Evolutionary conservation across 2,113 vertebrate genomes (phyloP).

Genomic region (Leiothrix lutea): DNA sequence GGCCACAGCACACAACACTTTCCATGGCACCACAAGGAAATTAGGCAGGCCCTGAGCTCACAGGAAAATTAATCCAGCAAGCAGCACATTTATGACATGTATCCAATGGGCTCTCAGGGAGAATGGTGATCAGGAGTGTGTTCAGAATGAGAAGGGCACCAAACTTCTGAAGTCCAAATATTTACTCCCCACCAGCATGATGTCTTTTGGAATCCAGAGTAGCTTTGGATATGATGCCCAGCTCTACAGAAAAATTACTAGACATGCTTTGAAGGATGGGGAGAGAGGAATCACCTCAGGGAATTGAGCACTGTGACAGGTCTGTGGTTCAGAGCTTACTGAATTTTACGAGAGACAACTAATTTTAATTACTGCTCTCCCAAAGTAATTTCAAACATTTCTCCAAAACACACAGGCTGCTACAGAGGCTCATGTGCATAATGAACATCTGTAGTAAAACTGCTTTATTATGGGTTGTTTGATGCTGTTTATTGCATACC

Average conservation of each 20-base stretch:
- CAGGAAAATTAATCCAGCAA: neutral
- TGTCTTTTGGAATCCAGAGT: neutral
- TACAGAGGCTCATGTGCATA: slow-evolving; percentile 48
- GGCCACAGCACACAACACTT: neutral
- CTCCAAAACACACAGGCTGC: slow-evolving; percentile 40
- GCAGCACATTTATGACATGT: neutral
- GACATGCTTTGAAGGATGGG: neutral
- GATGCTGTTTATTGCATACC: slow-evolving; percentile 15
- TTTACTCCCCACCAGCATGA: neutral
- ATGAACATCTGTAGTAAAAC: slow-evolving; percentile 68
- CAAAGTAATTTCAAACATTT: slow-evolving; percentile 48
- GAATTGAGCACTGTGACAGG: neutral
- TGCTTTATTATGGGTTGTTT: slow-evolving; percentile 39
- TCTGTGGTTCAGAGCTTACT: neutral
- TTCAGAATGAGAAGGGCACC: neutral
- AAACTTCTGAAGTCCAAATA: neutral
- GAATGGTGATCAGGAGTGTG: neutral
- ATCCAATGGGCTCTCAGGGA: neutral
- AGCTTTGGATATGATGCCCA: neutral
- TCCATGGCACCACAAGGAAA: neutral
- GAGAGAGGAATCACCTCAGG: neutral
- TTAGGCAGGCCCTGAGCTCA: neutral
- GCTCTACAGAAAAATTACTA: neutral
- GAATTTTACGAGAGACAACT: neutral
- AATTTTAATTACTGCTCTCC: slow-evolving; percentile 28